Base-by-base conservation (phyloP, 2,797 vertebrate genomes). In the Anguilla megastoma region DNA sequence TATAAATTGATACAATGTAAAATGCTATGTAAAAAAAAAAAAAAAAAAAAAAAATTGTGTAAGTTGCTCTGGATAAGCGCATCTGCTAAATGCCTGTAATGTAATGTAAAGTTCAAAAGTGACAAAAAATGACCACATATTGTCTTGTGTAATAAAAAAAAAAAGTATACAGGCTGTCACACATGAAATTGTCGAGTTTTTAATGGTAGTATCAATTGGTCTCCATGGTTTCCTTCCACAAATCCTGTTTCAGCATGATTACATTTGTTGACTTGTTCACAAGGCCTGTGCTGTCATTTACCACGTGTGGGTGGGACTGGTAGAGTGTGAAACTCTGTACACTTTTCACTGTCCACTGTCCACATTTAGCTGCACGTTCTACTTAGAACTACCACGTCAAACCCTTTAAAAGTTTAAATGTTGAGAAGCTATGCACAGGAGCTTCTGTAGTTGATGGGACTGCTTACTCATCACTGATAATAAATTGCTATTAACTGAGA, bases 231-330 rank as follows among this genome's bases (percentile, higher is more conserved):
- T 52, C 48, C 50, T 30, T 24, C 54, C 14, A 50, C 50, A 27
- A 56, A 54, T 58, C 83, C 4, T 58, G 52, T 85, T 85, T 58
- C 50, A 85, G 50, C 83, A 58, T 83, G 21, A 83, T 58, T 27
- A 58, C 9, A 18, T 85, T 27, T 52, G 18, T 83, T 85, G 10
- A 54, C 6, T 56, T 5, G 2, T 30, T 30, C 52, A 83, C n/a
- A 21, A 45, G 83, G 27, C 52, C 45, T 21, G 12, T 58, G 50
- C n/a, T 85, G 6, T 58, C 30, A 50, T 82, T 82, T 5, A 41
- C 79, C 41, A 21, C 24, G 41, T 21, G 4, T 84, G 50, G 48
- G 9, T 41, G 50, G 3, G 10, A 52, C 83, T 54, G 24, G n/a
- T 85, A n/a, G 83, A 52, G 80, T 18, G 45, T 4, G 52, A 83